Percentiles rank a stretch among this genome's conserved stretches.
phyloP scores from a whole-genome alignment of 2,113 vertebrate genomes.

The Oncorhynchus gorbuscha region DNA sequence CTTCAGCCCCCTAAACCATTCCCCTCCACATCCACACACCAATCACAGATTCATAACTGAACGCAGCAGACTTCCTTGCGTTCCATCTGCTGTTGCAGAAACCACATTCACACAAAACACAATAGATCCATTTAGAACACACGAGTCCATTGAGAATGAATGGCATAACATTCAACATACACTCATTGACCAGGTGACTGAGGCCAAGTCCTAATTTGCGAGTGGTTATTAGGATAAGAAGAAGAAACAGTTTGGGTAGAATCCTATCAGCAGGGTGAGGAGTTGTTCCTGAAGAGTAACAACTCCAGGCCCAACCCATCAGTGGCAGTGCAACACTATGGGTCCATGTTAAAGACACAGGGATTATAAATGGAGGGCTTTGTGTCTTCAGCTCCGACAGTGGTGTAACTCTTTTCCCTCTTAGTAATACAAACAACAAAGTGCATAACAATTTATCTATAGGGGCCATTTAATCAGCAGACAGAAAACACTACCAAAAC shows the following conservation, averaged over 20 bases:
- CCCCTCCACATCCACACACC: not conserved
- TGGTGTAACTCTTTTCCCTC: slow-evolving; percentile 19
- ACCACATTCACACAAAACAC: not conserved
- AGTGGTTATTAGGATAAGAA: slow-evolving; percentile 7
- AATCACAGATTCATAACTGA: not conserved
- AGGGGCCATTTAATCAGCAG: slow-evolving; percentile 10
- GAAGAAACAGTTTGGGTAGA: not conserved
- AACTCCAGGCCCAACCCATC: too few species aligned
- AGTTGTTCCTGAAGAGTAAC: too few species aligned
- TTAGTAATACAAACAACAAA: not conserved
- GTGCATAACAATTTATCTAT: slow-evolving; percentile 31
- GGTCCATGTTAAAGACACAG: too few species aligned
- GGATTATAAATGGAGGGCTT: not conserved
- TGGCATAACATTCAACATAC: not conserved
- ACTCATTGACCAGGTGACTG: not conserved
- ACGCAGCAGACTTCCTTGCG: not conserved
- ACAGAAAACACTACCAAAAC: not conserved
- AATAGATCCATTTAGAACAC: not conserved
- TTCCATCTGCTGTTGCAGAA: not conserved
- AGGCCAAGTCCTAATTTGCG: not conserved
- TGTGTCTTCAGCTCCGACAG: slow-evolving; percentile 42
- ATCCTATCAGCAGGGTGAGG: too few species aligned
- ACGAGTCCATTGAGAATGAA: not conserved
- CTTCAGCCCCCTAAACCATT: not conserved
- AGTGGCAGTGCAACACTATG: too few species aligned